These are phyloP conservation scores for Hydrochoerus hydrochaeris DNA, from an alignment of 2,113 vertebrate species.

Conservation along the genomic window DNA sequence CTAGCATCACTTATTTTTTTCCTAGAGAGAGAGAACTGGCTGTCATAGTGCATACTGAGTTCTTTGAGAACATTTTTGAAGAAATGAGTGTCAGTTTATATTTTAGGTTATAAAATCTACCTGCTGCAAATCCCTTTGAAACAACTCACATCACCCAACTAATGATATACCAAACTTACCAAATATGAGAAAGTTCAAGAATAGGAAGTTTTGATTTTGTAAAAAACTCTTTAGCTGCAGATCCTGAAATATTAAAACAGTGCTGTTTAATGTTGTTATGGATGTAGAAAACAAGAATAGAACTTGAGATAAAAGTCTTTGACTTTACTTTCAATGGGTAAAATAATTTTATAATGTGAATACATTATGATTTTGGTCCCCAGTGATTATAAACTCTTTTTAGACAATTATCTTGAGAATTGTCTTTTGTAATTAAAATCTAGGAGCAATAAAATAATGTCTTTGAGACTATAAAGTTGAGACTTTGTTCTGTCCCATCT, in stretches of 20 bases:
- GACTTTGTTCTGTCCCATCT: slow-evolving; percentile 54
- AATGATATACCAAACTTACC: slow-evolving; percentile 89
- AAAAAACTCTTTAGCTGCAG: slow-evolving; percentile 99
- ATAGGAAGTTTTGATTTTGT: slow-evolving; percentile 99
- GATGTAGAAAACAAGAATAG: slow-evolving; percentile 62
- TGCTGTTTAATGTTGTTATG: slow-evolving; percentile 77
- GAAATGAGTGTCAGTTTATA: slow-evolving; percentile 28
- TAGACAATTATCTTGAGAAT: slow-evolving; percentile 60
- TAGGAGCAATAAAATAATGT: slow-evolving; percentile 27
- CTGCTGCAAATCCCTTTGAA: slow-evolving; percentile 49
- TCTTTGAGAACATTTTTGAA: slow-evolving; percentile 3
- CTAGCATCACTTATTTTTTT: neutral
- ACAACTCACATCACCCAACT: slow-evolving; percentile 33
- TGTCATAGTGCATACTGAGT: neutral
- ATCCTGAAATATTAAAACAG: slow-evolving; percentile 91
- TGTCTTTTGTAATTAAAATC: slow-evolving; percentile 62
- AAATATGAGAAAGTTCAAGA: slow-evolving; percentile 99
- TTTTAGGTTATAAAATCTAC: slow-evolving; percentile 40
- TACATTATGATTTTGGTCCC: slow-evolving; percentile 30
- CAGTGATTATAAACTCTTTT: slow-evolving; percentile 56
- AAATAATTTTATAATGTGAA: slow-evolving; percentile 4
- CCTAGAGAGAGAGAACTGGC: neutral
- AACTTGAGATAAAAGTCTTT: slow-evolving; percentile 45
- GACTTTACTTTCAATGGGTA: slow-evolving; percentile 60
- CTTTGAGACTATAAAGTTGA: slow-evolving; percentile 70